Base-by-base conservation (phyloP, 2,888 invertebrate genomes). In the Congeria kusceri region DNA sequence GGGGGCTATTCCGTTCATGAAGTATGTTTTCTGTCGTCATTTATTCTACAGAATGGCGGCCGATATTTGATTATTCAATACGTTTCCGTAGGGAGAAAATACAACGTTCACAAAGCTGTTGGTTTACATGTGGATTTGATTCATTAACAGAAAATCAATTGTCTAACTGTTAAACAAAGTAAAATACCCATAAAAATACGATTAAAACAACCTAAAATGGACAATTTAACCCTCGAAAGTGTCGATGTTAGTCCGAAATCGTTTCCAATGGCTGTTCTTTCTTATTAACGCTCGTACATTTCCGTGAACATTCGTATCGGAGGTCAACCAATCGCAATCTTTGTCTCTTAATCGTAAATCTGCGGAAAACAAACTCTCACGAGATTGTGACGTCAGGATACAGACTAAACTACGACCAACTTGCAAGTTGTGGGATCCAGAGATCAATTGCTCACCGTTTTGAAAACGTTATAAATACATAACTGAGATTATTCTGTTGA, bases 251-350 rank as follows among this genome's bases (percentile, higher is more conserved):
- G 63, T 70, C 70, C 68, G 72, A 77, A 83, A 80, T 86, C 86
- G 86, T 86, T 87, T 88, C 88, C 87, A 88, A 89, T 88, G 89
- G 88, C 88, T 83, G 87, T 84, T 88, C 87, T 73, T 83, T 80
- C 80, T 79, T 84, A 85, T 84, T 70, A 62, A 62, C 73, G 76
- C 69, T 85, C 85, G 84, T 65, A 56, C 61, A 61, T 74, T 77
- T 80, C 82, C 85, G 87, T 70, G 29, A 64, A 47, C 18, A 29
- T 53, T 57, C 69, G 82, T 57, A 27, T 39, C 39, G 39, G 39
- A 11, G 39, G 39, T 39, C 9, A 39, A 39, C 39, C 39, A 39
- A 47, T 15, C 58, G n/a, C 44, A 39, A 7, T 39, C 3, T 39
- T 39, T 39, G 39, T 39, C 39, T 39, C 9, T 39, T 1, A 39